Evolutionary conservation across 1,140 invertebrate genomes (phyloP), one percentile per base, ranked within the genome.

Genomic region (Papilio xuthus): DNA sequence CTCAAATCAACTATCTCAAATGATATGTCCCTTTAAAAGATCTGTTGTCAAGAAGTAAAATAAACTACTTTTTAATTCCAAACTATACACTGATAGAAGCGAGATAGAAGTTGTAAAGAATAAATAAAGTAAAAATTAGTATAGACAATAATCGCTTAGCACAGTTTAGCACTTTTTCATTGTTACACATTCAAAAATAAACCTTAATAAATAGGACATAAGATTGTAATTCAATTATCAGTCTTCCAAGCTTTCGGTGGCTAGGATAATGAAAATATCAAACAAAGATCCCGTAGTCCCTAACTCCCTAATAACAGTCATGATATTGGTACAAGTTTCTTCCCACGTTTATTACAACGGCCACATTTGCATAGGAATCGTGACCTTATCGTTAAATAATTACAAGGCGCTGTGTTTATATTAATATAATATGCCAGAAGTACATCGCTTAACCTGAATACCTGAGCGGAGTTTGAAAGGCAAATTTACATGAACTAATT

Each of bases 401-500:
- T 72, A 72, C 42, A 42, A 41, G 20, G 70, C n/a, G 70, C 42
- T 26, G 41, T 72, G 70, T 72, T 72, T 72, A 50, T 72, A 72
- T 72, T 47, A 72, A 72, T 47, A 72, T 72, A 72, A 72, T 78
- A 77, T 42, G 70, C 37, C 26, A 44, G 67, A 80, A 63, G 79
- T 77, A 63, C 74, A 56, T 70, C 77, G 70, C 77, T 82, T 82
- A 83, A 83, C 80, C 84, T 74, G 81, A 85, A 85, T 85, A 84
- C 83, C 84, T 71, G 50, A 78, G 75, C 56, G 72, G n/a, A 73
- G 37, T 73, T 73, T 8, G 41, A 73, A 47, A 75, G 78, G 73
- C 56, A 82, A 82, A 85, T 85, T 85, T 83, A 85, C 81, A 84
- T 81, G 81, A 82, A 80, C 79, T 83, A 85, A 85, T 81, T 79